phyloP scores from a whole-genome alignment of 2,888 invertebrate species.

The Cephus rjabovi region DNA sequence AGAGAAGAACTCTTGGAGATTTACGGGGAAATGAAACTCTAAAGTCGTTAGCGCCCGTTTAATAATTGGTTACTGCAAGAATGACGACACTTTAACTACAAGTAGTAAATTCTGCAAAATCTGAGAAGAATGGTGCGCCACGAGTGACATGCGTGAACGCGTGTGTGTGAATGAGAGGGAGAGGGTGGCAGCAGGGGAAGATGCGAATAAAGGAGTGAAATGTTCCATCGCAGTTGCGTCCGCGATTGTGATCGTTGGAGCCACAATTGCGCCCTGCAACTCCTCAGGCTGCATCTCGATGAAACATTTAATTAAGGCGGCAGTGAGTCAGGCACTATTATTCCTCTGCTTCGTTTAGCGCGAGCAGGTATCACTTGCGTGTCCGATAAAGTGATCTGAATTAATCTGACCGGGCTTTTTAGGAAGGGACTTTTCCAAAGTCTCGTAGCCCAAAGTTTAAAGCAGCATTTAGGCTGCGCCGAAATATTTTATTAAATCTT shows the following conservation, averaged over 20 bases:
- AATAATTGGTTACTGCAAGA: conserved; percentile 44
- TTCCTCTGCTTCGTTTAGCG: conserved; percentile 4
- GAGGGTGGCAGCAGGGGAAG: no score
- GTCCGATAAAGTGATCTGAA: conserved; percentile 6
- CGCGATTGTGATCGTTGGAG: background rate
- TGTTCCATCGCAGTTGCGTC: no score
- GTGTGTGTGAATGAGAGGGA: no score
- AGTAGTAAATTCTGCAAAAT: conserved; percentile 32
- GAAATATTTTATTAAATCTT: conserved; percentile 29
- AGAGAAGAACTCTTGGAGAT: conserved; percentile 45
- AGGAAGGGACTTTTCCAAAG: no score
- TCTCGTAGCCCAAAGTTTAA: no score
- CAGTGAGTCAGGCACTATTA: background rate
- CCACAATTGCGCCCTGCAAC: background rate
- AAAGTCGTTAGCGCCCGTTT: conserved; percentile 50
- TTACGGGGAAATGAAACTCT: conserved; percentile 52
- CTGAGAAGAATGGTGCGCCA: background rate
- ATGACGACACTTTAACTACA: conserved; percentile 41
- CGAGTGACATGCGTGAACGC: no score
- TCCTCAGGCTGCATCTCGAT: background rate
- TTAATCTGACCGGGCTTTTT: no score
- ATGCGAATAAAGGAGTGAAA: no score
- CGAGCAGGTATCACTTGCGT: conserved; percentile 7
- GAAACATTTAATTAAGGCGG: background rate
- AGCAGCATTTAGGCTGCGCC: no score